Conservation (phyloP, 1,140 invertebrate genomes). For the Kradibia gibbosae region DNA sequence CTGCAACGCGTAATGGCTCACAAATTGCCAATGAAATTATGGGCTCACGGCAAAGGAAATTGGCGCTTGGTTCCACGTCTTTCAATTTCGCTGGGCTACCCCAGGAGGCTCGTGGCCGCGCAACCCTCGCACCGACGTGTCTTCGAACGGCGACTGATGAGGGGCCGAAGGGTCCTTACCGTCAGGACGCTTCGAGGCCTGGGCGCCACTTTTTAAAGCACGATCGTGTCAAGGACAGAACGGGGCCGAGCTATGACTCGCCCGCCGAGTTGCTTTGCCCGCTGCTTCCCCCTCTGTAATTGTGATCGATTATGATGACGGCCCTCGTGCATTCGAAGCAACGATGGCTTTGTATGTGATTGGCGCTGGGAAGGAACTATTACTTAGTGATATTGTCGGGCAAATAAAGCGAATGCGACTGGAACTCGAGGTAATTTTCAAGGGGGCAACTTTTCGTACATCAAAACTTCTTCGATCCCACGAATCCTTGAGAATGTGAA, state of each 20-base stretch:
- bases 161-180: not conserved
- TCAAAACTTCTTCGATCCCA: too few relatives aligned
- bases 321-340: not conserved
- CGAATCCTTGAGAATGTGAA: too few relatives aligned
- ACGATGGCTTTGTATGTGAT: not conserved
- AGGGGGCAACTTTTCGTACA: too few relatives aligned
- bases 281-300: not conserved
- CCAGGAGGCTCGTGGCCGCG: conserved; percentile 32
- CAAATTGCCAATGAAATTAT: conserved; percentile 72
- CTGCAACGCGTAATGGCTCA: conserved; percentile 58
- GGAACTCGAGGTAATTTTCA: not conserved
- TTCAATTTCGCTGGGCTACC: conserved; percentile 62
- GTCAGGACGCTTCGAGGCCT: not conserved
- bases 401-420: not conserved
- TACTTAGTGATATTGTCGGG: not conserved
- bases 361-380: not conserved
- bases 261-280: too few relatives aligned
- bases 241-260: not conserved
- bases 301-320: not conserved
- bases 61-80: conserved; percentile 63
- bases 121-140: conserved; percentile 50
- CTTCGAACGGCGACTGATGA: conserved; percentile 14
- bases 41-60: conserved; percentile 67
- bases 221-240: too few relatives aligned
- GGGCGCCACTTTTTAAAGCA: not conserved